Evolutionary conservation across 2,888 invertebrate genomes (phyloP), one percentile per base, ranked within the genome.

Genomic region (Lamellibrachia columna): DNA sequence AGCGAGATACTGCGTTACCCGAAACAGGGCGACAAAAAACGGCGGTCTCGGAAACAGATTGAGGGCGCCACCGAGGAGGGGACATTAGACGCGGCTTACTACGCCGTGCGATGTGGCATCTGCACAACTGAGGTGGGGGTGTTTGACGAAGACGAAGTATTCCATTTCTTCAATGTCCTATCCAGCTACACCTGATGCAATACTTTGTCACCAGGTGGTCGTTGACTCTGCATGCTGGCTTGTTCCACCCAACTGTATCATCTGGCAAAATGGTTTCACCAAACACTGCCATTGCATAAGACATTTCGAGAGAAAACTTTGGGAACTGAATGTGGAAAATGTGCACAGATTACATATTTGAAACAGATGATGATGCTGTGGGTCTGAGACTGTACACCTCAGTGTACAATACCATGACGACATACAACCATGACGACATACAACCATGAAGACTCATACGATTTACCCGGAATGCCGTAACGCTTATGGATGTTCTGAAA

Each of bases 151-250:
- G 97, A 97, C 92, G 97, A 97, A 95, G 96, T 97, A 2, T 97
- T 97, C 95, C 97, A 97, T 95, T 97, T 97, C 95, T 97, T 97
- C 94, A 97, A 97, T 96, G 97, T 97, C 22, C 92, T 94, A 11
- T 92, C 94, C 75, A 94, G 94, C 92, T 92, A 93, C 58, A 55
- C 93, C 53, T 75, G 75, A 75, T 75, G n/a, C 75, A 75, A n/a
- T 75, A 6, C 22, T 15, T 22, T 75, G 22, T n/a, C 75, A 75
- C 75, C 75, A 75, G 75, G 22, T 75, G 75, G 60, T 75, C 75
- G 75, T 75, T 22, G 75, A 75, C 22, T 11, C 60, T 60, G 60
- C 4, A 11, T 11, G 75, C 75, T 75, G 75, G 75, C 75, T 2
- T 75, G 15, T 22, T 75, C 75, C 22, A 75, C 75, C 2, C 22